These are phyloP conservation scores for Elephas maximus DNA, from an alignment of 2,113 vertebrate species.

Conservation along the genomic window DNA sequence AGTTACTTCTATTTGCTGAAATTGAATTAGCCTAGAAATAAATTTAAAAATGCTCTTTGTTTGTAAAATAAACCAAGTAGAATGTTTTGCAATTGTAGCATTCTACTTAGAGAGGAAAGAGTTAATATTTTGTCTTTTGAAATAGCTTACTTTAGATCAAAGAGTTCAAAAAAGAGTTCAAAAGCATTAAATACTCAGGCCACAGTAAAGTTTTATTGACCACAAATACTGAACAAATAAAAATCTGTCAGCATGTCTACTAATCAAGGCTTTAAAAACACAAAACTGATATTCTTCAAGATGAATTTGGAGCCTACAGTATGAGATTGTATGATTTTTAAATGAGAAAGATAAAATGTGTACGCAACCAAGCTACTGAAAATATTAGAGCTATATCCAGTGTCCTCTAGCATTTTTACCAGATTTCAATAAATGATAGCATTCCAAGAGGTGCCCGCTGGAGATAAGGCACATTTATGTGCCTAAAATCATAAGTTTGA, in stretches of 20 bases:
- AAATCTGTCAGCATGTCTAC: neutral
- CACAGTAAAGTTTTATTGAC: constrained; percentile 6
- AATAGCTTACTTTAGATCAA: constrained; percentile 47
- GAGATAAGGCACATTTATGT: constrained; percentile 31
- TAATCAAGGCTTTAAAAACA: constrained; percentile 65
- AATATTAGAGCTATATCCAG: constrained; percentile 18
- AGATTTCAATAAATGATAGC: neutral
- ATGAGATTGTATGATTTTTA: constrained; percentile 50
- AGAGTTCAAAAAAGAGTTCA: neutral
- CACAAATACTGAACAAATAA: neutral
- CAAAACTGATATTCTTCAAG: constrained; percentile 60
- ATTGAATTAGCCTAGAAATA: neutral
- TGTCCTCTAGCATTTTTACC: neutral
- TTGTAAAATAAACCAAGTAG: neutral
- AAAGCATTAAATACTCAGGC: neutral
- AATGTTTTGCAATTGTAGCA: neutral
- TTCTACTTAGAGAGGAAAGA: neutral
- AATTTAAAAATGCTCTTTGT: constrained; percentile 12
- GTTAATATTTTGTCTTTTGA: neutral
- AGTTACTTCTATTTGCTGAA: neutral
- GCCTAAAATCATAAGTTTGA: constrained; percentile 65
- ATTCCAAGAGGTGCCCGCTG: constrained; percentile 6
- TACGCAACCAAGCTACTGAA: neutral
- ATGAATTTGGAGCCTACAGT: constrained; percentile 18
- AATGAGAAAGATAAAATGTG: constrained; percentile 41